Evolutionary conservation across 2,797 vertebrate species (phyloP).

Genomic region (Manis pentadactyla): DNA sequence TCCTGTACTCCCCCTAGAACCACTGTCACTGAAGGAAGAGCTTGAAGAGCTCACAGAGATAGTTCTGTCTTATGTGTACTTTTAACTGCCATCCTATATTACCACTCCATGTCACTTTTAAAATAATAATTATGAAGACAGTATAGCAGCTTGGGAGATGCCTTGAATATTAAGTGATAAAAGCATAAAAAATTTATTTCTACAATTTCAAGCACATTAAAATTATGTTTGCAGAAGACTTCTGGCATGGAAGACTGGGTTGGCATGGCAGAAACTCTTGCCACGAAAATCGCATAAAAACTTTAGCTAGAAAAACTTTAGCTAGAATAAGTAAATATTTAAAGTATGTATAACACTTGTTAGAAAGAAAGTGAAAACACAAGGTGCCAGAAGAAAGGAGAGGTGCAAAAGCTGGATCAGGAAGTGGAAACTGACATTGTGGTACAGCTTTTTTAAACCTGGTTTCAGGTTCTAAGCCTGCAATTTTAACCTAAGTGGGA

Average conservation of each 20-base stretch:
- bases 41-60: constrained; percentile 4
- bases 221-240: background rate
- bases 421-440: background rate
- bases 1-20: background rate
- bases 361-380: background rate
- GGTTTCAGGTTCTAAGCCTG: background rate
- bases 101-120: background rate
- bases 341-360: background rate
- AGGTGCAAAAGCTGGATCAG: background rate
- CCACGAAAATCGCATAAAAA: background rate
- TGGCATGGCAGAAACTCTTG: background rate
- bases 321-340: background rate
- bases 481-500: background rate
- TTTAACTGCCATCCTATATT: background rate
- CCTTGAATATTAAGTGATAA: background rate
- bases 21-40: background rate
- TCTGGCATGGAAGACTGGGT: background rate
- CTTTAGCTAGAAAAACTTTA: background rate
- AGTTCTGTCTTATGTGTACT: background rate
- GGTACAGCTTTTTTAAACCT: background rate
- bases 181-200: background rate
- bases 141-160: background rate
- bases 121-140: background rate
- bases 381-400: background rate
- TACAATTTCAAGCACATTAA: background rate